Conservation (phyloP, 2,797 vertebrate genomes). For the Scyliorhinus canicula region DNA sequence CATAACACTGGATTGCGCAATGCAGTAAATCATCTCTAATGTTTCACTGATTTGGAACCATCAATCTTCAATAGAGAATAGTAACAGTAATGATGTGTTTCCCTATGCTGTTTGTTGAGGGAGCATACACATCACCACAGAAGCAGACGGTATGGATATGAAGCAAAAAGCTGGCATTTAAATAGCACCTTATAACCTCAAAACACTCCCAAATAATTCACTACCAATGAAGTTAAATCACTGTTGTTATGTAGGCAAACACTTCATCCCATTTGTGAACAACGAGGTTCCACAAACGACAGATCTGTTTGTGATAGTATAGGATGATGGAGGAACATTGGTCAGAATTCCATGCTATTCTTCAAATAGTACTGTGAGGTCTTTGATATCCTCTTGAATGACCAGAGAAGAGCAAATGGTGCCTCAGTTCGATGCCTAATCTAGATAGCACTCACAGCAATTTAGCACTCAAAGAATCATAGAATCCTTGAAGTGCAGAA, state of each 20-base stretch:
- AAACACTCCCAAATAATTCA: background rate
- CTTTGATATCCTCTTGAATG: background rate
- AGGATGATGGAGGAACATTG: background rate
- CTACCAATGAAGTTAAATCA: background rate
- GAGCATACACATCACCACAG: background rate
- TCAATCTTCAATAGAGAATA: background rate
- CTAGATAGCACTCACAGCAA: too few relatives aligned
- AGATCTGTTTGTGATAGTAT: background rate
- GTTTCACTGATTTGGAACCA: background rate
- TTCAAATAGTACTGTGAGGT: background rate
- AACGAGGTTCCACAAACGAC: background rate
- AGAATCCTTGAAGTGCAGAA: too few relatives aligned
- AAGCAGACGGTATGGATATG: background rate
- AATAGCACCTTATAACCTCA: background rate
- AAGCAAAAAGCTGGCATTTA: background rate
- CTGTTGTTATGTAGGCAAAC: background rate
- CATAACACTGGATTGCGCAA: background rate
- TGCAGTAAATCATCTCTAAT: background rate
- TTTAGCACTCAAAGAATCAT: too few relatives aligned
- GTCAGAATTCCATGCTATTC: background rate
- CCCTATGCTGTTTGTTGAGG: background rate
- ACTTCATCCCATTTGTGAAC: background rate
- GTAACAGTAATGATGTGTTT: background rate
- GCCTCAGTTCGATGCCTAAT: background rate
- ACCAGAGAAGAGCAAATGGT: background rate